Evolutionary conservation across 2,888 invertebrate genomes (phyloP).

Genomic region (Rhamnusium bicolor): DNA sequence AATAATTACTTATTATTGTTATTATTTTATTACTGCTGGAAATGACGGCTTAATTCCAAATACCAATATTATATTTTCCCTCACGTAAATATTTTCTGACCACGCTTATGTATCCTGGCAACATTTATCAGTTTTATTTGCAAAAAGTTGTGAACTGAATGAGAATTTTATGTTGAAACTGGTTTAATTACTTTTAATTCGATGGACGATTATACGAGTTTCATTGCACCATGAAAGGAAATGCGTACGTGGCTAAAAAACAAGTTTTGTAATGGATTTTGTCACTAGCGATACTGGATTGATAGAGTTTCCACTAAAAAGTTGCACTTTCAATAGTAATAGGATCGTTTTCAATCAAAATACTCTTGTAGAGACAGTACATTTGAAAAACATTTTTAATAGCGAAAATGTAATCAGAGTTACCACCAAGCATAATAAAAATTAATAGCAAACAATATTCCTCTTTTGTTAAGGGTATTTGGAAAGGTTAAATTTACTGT

Average conservation of each 20-base stretch:
- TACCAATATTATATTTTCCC: too few relatives aligned
- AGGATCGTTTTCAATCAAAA: neutral
- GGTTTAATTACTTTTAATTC: slow-evolving; percentile 41
- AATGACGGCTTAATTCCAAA: too few relatives aligned
- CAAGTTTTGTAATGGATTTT: slow-evolving; percentile 5
- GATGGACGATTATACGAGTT: slow-evolving; percentile 38
- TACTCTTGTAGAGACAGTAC: neutral
- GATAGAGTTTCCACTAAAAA: slow-evolving; percentile 12
- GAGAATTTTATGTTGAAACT: slow-evolving; percentile 1
- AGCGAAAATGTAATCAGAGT: neutral
- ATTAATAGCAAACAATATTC: neutral
- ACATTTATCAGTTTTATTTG: neutral
- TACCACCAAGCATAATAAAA: neutral
- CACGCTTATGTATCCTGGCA: neutral
- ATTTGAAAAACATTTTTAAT: neutral
- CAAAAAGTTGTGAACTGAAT: neutral
- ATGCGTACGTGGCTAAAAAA: slow-evolving; percentile 3
- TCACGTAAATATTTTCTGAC: neutral
- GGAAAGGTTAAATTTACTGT: too few relatives aligned
- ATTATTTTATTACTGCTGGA: too few relatives aligned
- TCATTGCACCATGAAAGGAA: slow-evolving; percentile 4
- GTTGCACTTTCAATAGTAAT: neutral
- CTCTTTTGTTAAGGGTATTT: too few relatives aligned
- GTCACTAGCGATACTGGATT: neutral
- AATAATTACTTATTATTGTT: too few relatives aligned